Percentiles rank a stretch among this genome's conserved stretches.
These are phyloP conservation scores for Myripristis jacobus DNA, from an alignment of 2,797 vertebrate species.

Conservation along the genomic window DNA sequence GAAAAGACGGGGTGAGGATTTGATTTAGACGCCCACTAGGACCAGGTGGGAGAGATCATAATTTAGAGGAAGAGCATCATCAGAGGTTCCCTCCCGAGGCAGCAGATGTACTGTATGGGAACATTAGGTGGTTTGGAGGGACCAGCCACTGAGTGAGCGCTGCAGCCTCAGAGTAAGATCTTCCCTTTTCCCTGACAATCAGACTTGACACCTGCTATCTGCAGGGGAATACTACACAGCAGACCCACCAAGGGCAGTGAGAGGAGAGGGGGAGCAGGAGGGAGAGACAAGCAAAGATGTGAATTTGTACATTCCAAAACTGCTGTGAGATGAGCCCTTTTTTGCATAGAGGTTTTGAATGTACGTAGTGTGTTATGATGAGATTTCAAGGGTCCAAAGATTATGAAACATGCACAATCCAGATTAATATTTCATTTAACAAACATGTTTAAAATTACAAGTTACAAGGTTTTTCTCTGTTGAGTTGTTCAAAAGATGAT, in stretches of 20 bases:
- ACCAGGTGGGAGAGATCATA: conserved; percentile 30
- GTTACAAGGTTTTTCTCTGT: background rate
- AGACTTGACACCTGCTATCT: conserved; percentile 58
- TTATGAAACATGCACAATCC: background rate
- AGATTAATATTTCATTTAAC: background rate
- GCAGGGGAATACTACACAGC: conserved; percentile 30
- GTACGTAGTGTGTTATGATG: background rate
- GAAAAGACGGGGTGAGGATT: conserved; percentile 16
- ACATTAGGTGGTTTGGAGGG: conserved; percentile 16
- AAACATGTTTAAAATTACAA: background rate
- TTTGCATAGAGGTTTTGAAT: background rate
- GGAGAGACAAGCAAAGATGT: background rate
- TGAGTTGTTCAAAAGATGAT: background rate
- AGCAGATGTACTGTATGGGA: conserved; percentile 20
- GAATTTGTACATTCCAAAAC: background rate
- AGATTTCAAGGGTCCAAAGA: background rate
- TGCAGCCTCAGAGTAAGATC: conserved; percentile 48
- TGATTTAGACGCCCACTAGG: conserved; percentile 28
- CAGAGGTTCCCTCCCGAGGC: conserved; percentile 30
- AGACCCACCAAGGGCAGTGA: conserved; percentile 13
- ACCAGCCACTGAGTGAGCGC: conserved; percentile 24
- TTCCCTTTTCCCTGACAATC: conserved; percentile 52
- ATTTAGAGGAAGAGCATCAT: conserved; percentile 27
- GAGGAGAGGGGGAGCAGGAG: background rate
- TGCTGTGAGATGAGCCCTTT: background rate